These are phyloP conservation scores for Trachelus troglodyta DNA, from an alignment of 2,888 invertebrate species.

Conservation along the genomic window DNA sequence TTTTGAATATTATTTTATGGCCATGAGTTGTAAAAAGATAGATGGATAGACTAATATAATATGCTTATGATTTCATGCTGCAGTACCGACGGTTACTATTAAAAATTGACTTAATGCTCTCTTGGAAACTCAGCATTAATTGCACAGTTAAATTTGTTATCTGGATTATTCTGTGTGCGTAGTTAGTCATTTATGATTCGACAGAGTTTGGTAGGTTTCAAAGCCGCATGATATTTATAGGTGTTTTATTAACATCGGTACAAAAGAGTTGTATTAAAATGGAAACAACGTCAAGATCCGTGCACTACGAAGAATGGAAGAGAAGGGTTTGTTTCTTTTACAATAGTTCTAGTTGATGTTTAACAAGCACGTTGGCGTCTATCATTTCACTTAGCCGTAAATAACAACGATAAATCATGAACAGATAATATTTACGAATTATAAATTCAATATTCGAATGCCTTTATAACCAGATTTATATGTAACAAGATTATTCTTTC, in stretches of 20 bases:
- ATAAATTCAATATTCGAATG: background rate
- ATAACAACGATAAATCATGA: background rate
- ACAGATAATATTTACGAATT: background rate
- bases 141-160: background rate
- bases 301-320: conserved; percentile 54
- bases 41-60: background rate
- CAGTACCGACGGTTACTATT: background rate
- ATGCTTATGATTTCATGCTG: background rate
- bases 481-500: background rate
- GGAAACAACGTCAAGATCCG: conserved; percentile 48
- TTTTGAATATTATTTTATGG: background rate
- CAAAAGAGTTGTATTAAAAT: conserved; percentile 22
- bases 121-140: background rate
- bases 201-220: background rate
- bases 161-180: background rate
- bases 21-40: background rate
- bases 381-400: background rate
- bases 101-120: background rate
- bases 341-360: background rate
- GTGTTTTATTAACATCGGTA: background rate
- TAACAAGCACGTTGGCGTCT: background rate
- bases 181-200: background rate
- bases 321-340: conserved; percentile 43
- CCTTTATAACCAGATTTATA: background rate
- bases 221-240: background rate